Evolutionary conservation across 2,888 invertebrate genomes (phyloP).

Genomic region (Pyrrhia umbra): DNA sequence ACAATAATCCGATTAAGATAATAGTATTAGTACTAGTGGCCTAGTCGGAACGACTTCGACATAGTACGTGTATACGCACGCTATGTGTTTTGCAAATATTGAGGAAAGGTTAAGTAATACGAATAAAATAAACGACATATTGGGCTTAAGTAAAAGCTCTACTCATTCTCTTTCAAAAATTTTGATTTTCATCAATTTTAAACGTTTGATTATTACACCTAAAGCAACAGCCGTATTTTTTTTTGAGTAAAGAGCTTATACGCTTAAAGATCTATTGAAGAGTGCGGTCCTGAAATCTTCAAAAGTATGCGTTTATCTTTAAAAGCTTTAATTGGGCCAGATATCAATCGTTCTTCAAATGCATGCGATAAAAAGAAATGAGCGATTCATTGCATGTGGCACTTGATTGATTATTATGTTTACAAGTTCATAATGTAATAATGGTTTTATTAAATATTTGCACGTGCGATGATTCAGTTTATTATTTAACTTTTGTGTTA

Average conservation of each 20-base stretch:
- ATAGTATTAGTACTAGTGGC: too few relatives aligned
- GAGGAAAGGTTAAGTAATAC: too few relatives aligned
- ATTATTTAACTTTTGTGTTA: constrained; percentile 10
- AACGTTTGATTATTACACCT: not conserved
- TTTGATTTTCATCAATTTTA: too few relatives aligned
- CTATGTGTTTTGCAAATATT: not conserved
- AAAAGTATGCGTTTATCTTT: not conserved
- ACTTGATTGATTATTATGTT: constrained; percentile 45
- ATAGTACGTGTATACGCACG: not conserved
- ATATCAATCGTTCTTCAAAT: constrained; percentile 15
- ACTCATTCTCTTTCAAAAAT: not conserved
- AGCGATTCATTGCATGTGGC: not conserved
- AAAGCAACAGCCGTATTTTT: too few relatives aligned
- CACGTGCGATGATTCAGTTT: constrained; percentile 16
- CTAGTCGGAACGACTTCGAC: not conserved
- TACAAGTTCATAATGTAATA: constrained; percentile 16
- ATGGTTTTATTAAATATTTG: not conserved
- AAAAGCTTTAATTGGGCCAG: constrained; percentile 12
- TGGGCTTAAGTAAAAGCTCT: not conserved
- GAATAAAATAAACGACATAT: too few relatives aligned
- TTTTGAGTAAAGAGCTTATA: too few relatives aligned
- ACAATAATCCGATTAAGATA: not conserved
- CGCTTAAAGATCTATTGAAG: too few relatives aligned
- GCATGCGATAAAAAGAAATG: constrained; percentile 7
- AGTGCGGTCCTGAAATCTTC: too few relatives aligned